phyloP scores from a whole-genome alignment of 2,113 vertebrate genomes.

The Aix galericulata region DNA sequence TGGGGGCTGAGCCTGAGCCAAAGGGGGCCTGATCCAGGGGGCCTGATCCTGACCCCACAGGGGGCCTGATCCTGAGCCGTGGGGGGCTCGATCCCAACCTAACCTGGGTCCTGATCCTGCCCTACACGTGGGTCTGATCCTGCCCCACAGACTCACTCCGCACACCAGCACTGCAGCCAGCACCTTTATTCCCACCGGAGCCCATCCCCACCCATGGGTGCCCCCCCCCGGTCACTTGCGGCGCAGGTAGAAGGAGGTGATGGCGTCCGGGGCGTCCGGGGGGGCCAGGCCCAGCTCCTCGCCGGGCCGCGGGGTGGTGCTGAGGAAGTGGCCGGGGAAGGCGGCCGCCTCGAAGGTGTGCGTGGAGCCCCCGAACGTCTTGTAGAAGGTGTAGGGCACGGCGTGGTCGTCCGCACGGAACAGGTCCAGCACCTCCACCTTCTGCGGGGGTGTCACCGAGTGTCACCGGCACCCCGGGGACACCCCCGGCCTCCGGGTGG shows the following conservation, averaged over 20 bases:
- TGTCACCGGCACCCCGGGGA: too few species aligned
- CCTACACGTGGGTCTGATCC: too few species aligned
- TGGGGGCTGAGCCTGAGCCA: too few species aligned
- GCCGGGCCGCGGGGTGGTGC: background rate
- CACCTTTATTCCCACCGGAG: background rate
- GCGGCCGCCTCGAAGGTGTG: slow-evolving; percentile 47
- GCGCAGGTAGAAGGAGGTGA: slow-evolving; percentile 4
- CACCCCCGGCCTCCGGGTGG: background rate
- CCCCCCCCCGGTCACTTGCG: background rate
- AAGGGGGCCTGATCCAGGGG: too few species aligned
- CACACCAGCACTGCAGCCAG: background rate
- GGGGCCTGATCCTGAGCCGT: too few species aligned
- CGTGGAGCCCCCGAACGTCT: background rate
- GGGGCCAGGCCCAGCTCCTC: background rate
- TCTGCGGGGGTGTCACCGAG: background rate
- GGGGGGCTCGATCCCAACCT: too few species aligned
- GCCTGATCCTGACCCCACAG: too few species aligned
- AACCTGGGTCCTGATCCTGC: too few species aligned
- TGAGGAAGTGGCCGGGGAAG: slow-evolving; percentile 11
- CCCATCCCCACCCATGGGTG: too few species aligned
- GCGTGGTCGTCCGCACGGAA: fast-evolving
- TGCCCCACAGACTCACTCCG: too few species aligned
- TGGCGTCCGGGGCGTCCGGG: fast-evolving
- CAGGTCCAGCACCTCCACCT: background rate
- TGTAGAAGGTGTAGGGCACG: slow-evolving; percentile 49